Evolutionary conservation across 2,797 vertebrate genomes (phyloP).

Genomic region (Luscinia megarhynchos): DNA sequence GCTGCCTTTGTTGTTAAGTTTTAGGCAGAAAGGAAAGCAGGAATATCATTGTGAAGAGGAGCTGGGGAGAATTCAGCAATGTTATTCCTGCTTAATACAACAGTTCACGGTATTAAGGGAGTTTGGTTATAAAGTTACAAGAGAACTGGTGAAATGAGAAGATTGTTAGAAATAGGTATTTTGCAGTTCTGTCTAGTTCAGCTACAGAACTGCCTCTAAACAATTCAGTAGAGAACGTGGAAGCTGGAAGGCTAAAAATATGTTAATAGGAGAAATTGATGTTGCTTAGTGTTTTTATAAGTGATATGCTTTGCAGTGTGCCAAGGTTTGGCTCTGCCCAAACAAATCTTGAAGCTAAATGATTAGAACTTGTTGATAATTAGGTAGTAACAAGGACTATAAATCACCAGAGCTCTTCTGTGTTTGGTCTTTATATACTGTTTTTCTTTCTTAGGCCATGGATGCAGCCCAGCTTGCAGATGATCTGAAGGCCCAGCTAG

Average conservation of each 20-base stretch:
- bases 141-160: not conserved
- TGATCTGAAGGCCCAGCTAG: conserved; percentile 89
- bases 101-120: not conserved
- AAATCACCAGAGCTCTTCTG: not conserved
- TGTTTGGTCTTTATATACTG: not conserved
- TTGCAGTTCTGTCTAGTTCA: not conserved
- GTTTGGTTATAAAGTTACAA: not conserved
- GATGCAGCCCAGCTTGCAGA: conserved; percentile 91
- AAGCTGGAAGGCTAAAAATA: not conserved
- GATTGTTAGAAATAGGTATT: not conserved
- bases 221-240: not conserved
- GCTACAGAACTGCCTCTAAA: not conserved
- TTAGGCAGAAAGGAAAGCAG: not conserved
- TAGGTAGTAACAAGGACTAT: not conserved
- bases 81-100: not conserved
- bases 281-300: not conserved
- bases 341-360: not conserved
- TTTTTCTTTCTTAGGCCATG: conserved; percentile 81
- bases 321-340: not conserved
- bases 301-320: not conserved
- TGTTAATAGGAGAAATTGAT: not conserved
- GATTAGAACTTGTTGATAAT: not conserved
- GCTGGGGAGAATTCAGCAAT: not conserved
- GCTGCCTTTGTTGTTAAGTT: not conserved
- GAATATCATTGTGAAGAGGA: not conserved